These are phyloP conservation scores for Proteles cristata DNA, from an alignment of 2,113 vertebrate species.

Conservation along the genomic window DNA sequence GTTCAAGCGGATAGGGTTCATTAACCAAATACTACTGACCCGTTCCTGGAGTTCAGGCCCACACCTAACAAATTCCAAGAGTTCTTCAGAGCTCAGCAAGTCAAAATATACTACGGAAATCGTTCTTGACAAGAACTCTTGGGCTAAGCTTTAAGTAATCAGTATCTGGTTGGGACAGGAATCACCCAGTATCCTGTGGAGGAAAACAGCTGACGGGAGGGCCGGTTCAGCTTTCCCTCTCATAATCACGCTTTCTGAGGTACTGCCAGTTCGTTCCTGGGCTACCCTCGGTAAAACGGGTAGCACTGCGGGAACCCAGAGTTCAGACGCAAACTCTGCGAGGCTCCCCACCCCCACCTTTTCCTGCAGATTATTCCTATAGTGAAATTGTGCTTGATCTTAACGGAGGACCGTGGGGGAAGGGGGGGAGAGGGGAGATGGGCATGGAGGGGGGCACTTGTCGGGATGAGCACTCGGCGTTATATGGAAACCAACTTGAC, in stretches of 20 bases:
- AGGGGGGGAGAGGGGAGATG: no score
- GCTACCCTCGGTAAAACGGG: conserved; percentile 82
- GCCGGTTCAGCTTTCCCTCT: conserved; percentile 87
- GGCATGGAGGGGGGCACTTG: no score
- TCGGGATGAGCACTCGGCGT: no score
- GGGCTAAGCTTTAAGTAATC: conserved; percentile 90
- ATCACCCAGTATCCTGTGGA: conserved; percentile 91
- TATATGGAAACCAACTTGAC: no score
- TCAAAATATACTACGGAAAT: conserved; percentile 87
- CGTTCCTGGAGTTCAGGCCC: conserved; percentile 64
- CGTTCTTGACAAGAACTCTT: conserved; percentile 88
- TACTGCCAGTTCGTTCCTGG: conserved; percentile 87
- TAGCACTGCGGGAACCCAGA: conserved; percentile 82
- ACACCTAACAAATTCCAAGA: conserved; percentile 80
- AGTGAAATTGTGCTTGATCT: conserved; percentile 75
- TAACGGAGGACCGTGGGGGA: no score
- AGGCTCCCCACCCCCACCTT: conserved; percentile 76
- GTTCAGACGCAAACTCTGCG: conserved; percentile 76
- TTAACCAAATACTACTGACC: not conserved
- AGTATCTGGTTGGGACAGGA: conserved; percentile 91
- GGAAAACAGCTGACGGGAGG: conserved; percentile 90
- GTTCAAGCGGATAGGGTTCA: conserved; percentile 33
- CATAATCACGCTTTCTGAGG: conserved; percentile 88
- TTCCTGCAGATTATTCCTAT: conserved; percentile 83
- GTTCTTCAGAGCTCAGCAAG: conserved; percentile 85